A percentile compares a stretch with the other conserved stretches of the same genome.
phyloP scores from a whole-genome alignment of 1,140 invertebrate species.

The Drosophila serrata region DNA sequence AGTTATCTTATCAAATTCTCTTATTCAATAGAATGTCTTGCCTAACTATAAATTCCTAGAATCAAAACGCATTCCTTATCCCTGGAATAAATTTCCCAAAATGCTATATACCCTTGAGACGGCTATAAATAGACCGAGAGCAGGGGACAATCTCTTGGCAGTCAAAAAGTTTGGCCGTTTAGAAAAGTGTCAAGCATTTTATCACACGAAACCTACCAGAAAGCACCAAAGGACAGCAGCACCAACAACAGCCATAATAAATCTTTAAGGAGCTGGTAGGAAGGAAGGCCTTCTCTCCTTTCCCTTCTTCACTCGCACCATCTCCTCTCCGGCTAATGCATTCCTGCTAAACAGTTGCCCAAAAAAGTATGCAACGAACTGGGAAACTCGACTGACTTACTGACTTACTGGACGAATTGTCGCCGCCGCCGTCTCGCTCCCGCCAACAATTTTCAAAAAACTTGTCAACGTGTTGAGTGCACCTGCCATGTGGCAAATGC shows the following conservation, averaged over 20 bases:
- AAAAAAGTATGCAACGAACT: slow-evolving; percentile 67
- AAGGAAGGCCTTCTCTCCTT: background rate
- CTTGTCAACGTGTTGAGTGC: slow-evolving; percentile 81
- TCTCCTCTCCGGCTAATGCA: slow-evolving; percentile 43
- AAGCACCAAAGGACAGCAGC: slow-evolving; percentile 52
- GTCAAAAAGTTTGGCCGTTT: slow-evolving; percentile 82
- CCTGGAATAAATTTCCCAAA: background rate
- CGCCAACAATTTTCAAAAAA: slow-evolving; percentile 60
- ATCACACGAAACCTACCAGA: slow-evolving; percentile 60
- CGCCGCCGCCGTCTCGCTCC: background rate
- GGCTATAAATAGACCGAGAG: slow-evolving; percentile 17
- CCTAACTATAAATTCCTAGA: background rate
- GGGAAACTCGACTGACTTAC: slow-evolving; percentile 44
- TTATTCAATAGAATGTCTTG: background rate
- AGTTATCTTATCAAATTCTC: background rate
- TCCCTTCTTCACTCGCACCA: background rate
- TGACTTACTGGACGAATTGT: slow-evolving; percentile 44
- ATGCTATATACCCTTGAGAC: slow-evolving; percentile 11
- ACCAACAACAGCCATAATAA: slow-evolving; percentile 66
- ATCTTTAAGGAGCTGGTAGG: slow-evolving; percentile 55
- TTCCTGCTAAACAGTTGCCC: slow-evolving; percentile 67
- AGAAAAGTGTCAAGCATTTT: slow-evolving; percentile 83
- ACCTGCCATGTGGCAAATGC: slow-evolving; percentile 50
- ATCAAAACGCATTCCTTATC: background rate
- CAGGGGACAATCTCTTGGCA: slow-evolving; percentile 67